These are phyloP conservation scores for Drosophila nikananu DNA, from an alignment of 1,140 invertebrate species.

Conservation along the genomic window DNA sequence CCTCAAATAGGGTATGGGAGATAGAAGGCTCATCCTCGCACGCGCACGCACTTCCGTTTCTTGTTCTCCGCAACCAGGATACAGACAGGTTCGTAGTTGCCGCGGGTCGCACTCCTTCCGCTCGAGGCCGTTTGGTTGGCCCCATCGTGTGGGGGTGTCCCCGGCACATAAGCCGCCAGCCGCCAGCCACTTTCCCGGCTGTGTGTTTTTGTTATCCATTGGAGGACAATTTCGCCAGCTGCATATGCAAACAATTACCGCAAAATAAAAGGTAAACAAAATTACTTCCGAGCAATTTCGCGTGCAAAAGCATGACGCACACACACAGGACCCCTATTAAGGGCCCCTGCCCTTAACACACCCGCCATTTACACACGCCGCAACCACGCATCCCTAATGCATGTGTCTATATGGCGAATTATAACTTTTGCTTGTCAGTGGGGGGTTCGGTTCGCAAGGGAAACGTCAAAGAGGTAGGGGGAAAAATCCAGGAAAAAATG, in stretches of 20 bases:
- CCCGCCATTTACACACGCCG: slow-evolving; percentile 6
- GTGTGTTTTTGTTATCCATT: slow-evolving; percentile 64
- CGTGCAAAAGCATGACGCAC: slow-evolving; percentile 63
- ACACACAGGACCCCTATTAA: slow-evolving; percentile 14
- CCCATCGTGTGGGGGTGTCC: neutral
- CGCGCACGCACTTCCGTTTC: slow-evolving; percentile 73
- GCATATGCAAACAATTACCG: slow-evolving; percentile 81
- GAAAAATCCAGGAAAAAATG: neutral
- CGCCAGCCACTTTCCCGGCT: neutral
- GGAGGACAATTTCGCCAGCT: slow-evolving; percentile 73
- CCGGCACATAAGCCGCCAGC: slow-evolving; percentile 2
- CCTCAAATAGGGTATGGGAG: slow-evolving; percentile 1
- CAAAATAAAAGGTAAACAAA: slow-evolving; percentile 83
- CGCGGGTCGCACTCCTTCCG: slow-evolving; percentile 28
- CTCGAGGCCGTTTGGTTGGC: slow-evolving; percentile 58
- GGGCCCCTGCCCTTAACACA: neutral
- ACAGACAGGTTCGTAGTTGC: slow-evolving; percentile 12
- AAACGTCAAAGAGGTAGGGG: neutral
- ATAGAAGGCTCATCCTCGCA: slow-evolving; percentile 63
- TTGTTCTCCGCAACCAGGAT: slow-evolving; percentile 57
- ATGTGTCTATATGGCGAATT: slow-evolving; percentile 61
- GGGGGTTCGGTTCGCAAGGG: neutral
- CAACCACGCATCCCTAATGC: slow-evolving; percentile 44
- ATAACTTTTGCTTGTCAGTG: slow-evolving; percentile 50
- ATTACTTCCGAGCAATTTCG: slow-evolving; percentile 80